Evolutionary conservation across 2,797 vertebrate genomes (phyloP), one percentile per base, ranked within the genome.

Genomic region (Sebastolobus alascanus): DNA sequence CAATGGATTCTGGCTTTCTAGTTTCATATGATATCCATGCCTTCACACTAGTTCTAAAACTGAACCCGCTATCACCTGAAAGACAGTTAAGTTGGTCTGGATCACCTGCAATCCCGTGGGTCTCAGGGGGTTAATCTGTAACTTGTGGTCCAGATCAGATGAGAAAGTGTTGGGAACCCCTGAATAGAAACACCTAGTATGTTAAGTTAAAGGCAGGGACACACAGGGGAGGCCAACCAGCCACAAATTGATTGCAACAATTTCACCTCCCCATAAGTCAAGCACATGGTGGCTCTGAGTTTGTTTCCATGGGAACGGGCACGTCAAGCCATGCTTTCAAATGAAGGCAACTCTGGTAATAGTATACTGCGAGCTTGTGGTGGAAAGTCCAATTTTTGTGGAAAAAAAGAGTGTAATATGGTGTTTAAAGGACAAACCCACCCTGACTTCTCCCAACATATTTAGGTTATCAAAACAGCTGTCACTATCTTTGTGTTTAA

Each of bases 251-350:
- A 83, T 81, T 84, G 78, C 72, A 43, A 70, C 58, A 68, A 85
- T 84, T 83, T 92, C 72, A 88, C 82, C 86, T 79, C 63, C 50
- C 27, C 46, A 31, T 37, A 80, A 82, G 68, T 77, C 35, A 20
- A 84, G 77, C 75, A 63, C 60, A 72, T 46, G 65, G 79, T 60
- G 74, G 55, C 72, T 73, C 38, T 0, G 67, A 61, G 69, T 85
- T 56, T 55, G 86, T 90, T 88, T 85, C 88, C 82, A 90, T 86
- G 84, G 89, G 16, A 89, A 92, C 79, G 1, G 60, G 3, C 65
- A 59, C 55, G 75, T 79, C 79, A 63, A 58, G 38, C 27, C 67
- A 80, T 55, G 69, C 38, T 61, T 63, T 86, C 66, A 71, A 66
- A 60, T 27, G n/a, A 73, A 65, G 35, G 59, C 31, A 66, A 38